Conservation (phyloP, 2,113 vertebrate genomes). For the Acrocephalus arundinaceus region DNA sequence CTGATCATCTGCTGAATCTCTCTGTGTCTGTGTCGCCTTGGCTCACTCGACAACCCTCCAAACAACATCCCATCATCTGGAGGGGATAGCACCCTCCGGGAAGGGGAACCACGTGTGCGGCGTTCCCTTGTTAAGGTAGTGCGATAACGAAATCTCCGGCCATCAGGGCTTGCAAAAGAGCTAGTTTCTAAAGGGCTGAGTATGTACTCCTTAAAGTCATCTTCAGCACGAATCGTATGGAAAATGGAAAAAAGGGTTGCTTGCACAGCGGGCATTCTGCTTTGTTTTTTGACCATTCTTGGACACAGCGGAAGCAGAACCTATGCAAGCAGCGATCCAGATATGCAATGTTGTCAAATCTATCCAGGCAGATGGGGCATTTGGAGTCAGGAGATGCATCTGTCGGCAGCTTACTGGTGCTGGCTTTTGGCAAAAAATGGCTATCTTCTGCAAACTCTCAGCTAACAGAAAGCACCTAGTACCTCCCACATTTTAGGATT, state of each 20-base stretch:
- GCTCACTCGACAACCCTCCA: constrained; percentile 69
- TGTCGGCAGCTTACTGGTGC: constrained; percentile 75
- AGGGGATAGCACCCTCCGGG: constrained; percentile 74
- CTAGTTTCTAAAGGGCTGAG: constrained; percentile 76
- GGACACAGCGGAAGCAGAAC: constrained; percentile 95
- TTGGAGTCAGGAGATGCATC: constrained; percentile 94
- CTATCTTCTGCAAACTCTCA: constrained; percentile 65
- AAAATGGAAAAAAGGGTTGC: constrained; percentile 93
- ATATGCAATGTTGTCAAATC: constrained; percentile 89
- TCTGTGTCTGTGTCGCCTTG: constrained; percentile 62
- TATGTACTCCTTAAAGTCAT: constrained; percentile 90
- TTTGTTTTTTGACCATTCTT: constrained; percentile 98
- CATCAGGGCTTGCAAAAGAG: constrained; percentile 82
- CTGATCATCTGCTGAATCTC: constrained; percentile 82
- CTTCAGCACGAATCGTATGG: constrained; percentile 89
- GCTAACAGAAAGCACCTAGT: not conserved
- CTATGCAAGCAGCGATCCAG: constrained; percentile 90
- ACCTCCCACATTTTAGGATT: not conserved
- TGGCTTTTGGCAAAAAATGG: constrained; percentile 69
- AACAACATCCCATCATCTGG: constrained; percentile 86
- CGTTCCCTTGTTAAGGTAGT: constrained; percentile 84
- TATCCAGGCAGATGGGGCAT: constrained; percentile 96
- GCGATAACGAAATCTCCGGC: constrained; percentile 86
- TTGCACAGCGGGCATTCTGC: constrained; percentile 96
- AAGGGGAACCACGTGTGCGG: constrained; percentile 19